Evolutionary conservation across 2,113 vertebrate genomes (phyloP), one percentile per base, ranked within the genome.

Genomic region (Oncorhynchus masou): DNA sequence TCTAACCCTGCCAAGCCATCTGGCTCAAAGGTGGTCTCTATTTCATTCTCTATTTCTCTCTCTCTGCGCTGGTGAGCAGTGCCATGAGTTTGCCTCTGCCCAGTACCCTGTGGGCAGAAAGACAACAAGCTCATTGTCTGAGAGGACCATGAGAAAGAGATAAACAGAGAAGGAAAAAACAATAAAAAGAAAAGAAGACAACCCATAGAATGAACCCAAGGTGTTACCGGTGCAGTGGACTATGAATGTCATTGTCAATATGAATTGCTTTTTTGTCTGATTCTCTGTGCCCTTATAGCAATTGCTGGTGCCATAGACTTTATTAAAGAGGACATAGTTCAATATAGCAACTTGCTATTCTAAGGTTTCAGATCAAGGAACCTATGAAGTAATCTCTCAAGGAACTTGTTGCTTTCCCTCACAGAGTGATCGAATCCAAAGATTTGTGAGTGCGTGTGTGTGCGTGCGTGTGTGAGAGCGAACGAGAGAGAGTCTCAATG

Each of bases 121-220:
- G 51, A 57, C 15, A 3, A 16, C 27, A n/a, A n/a, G 24, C 69
- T 22, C 69, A 51, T 45, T 49, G 24, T 9, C 57, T 34, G 3
- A 78, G 73, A 81, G 68, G 75, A 49, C 76, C 73, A 85, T 74
- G 81, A 20, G 5, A 8, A 39, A 11, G 67, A n/a, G 67, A 12
- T 45, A 16, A 31, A n/a, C 3, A 24, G 20, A 68, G 67, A 68
- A 74, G 49, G n/a, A n/a, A n/a, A 84, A 85, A 81, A 84, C 75
- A 57, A 57, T 57, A 31, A 16, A 67, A 31, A 20, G 27, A 67
- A 29, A 67, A 29, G 65, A 25, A 67, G 65, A 25, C 27, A 25
- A 29, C 24, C 27, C 12, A 13, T 7, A 29, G 73, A 82, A 81
- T 72, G 80, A 81, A 69, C 81, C 66, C 22, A 25, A 9, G 0